Base-by-base conservation (phyloP, 2,113 vertebrate genomes). In the Nannobrachium achirus region DNA sequence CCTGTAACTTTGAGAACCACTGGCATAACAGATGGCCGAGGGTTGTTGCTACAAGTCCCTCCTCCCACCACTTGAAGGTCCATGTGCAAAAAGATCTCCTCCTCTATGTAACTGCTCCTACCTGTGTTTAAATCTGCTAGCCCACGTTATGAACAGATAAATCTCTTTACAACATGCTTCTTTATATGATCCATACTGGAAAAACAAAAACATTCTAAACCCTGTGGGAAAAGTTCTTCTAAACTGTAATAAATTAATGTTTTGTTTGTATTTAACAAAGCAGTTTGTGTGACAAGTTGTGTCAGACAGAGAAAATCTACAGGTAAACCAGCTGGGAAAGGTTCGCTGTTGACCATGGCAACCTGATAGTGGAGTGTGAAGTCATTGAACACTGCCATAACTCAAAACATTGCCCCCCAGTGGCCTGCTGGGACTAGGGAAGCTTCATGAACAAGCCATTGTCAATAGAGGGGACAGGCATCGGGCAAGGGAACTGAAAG, bases 401-500 rank as follows among this genome's bases (percentile, higher is more conserved):
- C 57, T 61, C 71, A 58, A 33, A 42, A 66, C 46, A 10, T 14
- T 8, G 25, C 46, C 44, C n/a, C 11, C 41, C 1, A 15, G 48
- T 40, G 46, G 61, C 48, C 66, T 10, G 55, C 45, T 56, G 52
- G 41, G n/a, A 18, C 79, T 73, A 93, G 71, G 92, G 92, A 63
- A 94, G 76, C 72, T 93, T 93, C 92, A 93, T 94, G 75, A 92
- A 93, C 74, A 99, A 91, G 61, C 96, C 94, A 63, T 95, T 94
- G 69, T 98, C 96, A 67, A 98, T 93, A 72, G 95, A 94, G 25
- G 95, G 92, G 0, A 93, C 95, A 0, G 95, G 95, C 84, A 97
- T 92, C 39, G 95, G 94, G 79, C 87, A 93, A 68, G 95, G 97
- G 88, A 98, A 99, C 66, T 97, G 97, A 60, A 94, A 94, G 51